A percentile compares a stretch with the other conserved stretches of the same genome.
These are phyloP conservation scores for Phasia obesa DNA, from an alignment of 2,888 invertebrate species.

Conservation along the genomic window DNA sequence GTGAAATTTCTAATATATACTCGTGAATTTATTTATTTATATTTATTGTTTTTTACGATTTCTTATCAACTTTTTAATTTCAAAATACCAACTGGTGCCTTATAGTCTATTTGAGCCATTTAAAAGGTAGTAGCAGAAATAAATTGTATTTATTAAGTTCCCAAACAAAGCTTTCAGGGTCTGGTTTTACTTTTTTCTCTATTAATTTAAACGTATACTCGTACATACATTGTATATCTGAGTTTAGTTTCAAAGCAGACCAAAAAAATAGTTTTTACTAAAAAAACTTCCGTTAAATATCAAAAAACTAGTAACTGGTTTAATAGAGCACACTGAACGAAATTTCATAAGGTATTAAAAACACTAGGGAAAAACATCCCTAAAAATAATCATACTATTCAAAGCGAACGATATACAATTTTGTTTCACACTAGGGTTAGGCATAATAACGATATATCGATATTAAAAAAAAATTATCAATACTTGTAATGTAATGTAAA, in stretches of 20 bases:
- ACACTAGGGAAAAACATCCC: too few relatives aligned
- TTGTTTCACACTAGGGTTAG: too few relatives aligned
- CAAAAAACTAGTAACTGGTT: constrained; percentile 18
- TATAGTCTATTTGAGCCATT: constrained; percentile 1
- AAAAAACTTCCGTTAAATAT: too few relatives aligned
- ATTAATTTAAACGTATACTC: too few relatives aligned
- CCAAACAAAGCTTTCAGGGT: background rate
- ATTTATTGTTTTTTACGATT: constrained; percentile 10
- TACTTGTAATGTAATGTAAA: too few relatives aligned
- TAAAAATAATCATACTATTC: too few relatives aligned
- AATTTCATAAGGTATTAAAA: background rate
- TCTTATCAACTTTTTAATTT: background rate
- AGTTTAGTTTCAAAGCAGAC: too few relatives aligned
- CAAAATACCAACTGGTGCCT: background rate
- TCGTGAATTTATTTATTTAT: constrained; percentile 4
- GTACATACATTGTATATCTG: too few relatives aligned
- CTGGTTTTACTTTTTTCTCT: background rate
- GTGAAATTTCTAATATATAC: constrained; percentile 9
- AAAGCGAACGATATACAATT: too few relatives aligned
- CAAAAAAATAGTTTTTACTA: too few relatives aligned
- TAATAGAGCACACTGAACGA: constrained; percentile 13
- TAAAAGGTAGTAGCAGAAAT: background rate
- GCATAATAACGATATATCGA: too few relatives aligned
- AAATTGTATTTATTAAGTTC: background rate
- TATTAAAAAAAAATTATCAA: too few relatives aligned